A percentile compares a stretch with the other conserved stretches of the same genome.
Conservation (phyloP, 2,888 invertebrate genomes). For the Drosophila stalkeri region DNA sequence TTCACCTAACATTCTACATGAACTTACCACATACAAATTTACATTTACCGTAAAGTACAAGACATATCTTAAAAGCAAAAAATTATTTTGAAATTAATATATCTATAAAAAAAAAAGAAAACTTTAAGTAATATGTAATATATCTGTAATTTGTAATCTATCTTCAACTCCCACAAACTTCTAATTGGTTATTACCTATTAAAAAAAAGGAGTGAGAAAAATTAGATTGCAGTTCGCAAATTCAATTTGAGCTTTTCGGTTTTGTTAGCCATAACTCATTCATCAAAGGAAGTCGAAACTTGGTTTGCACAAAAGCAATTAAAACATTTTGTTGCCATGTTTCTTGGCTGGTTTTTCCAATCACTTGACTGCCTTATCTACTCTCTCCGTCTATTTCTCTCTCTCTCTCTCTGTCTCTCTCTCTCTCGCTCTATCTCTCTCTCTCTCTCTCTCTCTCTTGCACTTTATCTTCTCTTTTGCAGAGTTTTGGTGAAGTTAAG, state of each 20-base stretch:
- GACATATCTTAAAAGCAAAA: no score
- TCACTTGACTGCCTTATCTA: background rate
- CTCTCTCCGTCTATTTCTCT: background rate
- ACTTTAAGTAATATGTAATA: no score
- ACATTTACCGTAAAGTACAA: no score
- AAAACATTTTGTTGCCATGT: constrained; percentile 60
- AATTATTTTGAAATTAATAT: no score
- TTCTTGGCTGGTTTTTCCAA: constrained; percentile 35
- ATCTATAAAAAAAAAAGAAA: no score
- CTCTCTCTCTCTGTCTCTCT: background rate
- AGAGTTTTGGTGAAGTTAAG: constrained; percentile 56
- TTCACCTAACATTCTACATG: no score
- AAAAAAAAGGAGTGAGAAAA: background rate
- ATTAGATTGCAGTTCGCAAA: constrained; percentile 29
- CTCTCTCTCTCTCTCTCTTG: background rate
- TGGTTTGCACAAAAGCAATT: constrained; percentile 68
- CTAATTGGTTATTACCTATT: background rate
- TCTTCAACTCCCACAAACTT: background rate
- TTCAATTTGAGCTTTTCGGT: constrained; percentile 53
- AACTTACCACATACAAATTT: no score
- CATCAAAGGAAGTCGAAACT: constrained; percentile 47
- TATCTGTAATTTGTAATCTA: background rate
- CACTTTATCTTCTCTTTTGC: background rate
- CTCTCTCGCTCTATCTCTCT: background rate
- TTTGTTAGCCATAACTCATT: constrained; percentile 61